phyloP scores from a whole-genome alignment of 1,140 invertebrate species.

The Cylas formicarius region DNA sequence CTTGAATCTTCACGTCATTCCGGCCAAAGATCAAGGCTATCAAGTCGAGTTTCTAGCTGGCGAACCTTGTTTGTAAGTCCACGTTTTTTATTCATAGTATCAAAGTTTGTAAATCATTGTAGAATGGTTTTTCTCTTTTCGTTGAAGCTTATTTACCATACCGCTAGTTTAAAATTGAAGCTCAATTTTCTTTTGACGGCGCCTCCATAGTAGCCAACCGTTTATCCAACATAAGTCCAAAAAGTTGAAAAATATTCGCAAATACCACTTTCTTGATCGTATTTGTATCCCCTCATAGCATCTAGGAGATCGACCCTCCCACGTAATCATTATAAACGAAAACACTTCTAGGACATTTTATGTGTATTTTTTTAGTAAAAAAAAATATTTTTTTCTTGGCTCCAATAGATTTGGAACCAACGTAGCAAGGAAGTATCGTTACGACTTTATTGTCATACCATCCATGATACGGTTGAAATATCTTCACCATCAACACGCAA shows the following conservation, averaged over 20 bases:
- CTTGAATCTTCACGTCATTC: conserved; percentile 1
- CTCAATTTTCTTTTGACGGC: conserved; percentile 21
- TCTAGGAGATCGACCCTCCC: conserved; percentile 26
- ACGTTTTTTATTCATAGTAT: conserved; percentile 9
- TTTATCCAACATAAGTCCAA: too few species aligned
- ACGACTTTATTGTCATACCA: conserved; percentile 30
- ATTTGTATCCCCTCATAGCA: conserved; percentile 24
- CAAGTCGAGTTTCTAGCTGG: conserved; percentile 1
- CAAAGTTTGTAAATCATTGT: conserved; percentile 7
- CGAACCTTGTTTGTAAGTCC: conserved; percentile 2
- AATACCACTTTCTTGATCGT: conserved; percentile 17
- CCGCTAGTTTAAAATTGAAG: conserved; percentile 10
- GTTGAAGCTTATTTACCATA: conserved; percentile 17
- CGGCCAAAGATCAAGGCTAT: conserved; percentile 7
- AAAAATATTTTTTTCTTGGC: conserved; percentile 13
- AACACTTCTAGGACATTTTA: conserved; percentile 15
- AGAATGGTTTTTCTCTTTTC: conserved; percentile 11
- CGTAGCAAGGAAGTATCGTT: conserved; percentile 35
- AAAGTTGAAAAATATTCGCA: too few species aligned
- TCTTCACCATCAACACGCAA: too few species aligned
- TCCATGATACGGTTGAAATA: too few species aligned
- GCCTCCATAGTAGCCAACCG: conserved; percentile 15
- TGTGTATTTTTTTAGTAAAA: conserved; percentile 15
- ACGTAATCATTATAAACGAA: conserved; percentile 25
- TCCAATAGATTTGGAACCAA: conserved; percentile 30